Percentiles rank a stretch among this genome's conserved stretches.
Conservation (phyloP, 2,888 invertebrate genomes). For the Aleiodes testaceus region DNA sequence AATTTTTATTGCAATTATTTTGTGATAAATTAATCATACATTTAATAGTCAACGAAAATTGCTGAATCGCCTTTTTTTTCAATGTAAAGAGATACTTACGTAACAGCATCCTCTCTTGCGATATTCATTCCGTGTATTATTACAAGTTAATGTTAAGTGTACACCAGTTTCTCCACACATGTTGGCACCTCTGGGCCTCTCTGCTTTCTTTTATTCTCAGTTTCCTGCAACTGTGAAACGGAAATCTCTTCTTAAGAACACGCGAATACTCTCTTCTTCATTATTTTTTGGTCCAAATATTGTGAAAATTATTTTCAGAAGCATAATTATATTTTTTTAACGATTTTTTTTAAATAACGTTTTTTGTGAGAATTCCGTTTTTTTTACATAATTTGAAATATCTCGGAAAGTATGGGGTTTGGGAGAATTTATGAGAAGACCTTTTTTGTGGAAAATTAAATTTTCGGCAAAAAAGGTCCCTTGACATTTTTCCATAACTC, state of each 20-base stretch:
- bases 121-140: conserved; percentile 21
- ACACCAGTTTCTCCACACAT: conserved; percentile 17
- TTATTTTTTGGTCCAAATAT: not conserved
- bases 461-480: too few species aligned
- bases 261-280: not conserved
- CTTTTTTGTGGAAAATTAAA: too few species aligned
- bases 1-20: too few species aligned
- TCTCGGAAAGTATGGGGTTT: too few species aligned
- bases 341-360: too few species aligned
- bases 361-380: too few species aligned
- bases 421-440: too few species aligned
- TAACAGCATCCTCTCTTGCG: conserved; percentile 35
- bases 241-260: conserved; percentile 16
- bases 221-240: conserved; percentile 16
- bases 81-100: not conserved
- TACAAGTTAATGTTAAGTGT: conserved; percentile 12
- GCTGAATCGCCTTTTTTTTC: not conserved
- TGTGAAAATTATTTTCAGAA: not conserved
- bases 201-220: conserved; percentile 1
- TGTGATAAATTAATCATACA: not conserved
- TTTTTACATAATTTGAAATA: too few species aligned
- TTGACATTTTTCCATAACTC: too few species aligned
- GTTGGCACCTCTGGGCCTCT: conserved; percentile 10
- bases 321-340: too few species aligned
- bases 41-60: conserved; percentile 6